Evolutionary conservation across 2,113 vertebrate species (phyloP).

Genomic region (Arvicanthis niloticus): DNA sequence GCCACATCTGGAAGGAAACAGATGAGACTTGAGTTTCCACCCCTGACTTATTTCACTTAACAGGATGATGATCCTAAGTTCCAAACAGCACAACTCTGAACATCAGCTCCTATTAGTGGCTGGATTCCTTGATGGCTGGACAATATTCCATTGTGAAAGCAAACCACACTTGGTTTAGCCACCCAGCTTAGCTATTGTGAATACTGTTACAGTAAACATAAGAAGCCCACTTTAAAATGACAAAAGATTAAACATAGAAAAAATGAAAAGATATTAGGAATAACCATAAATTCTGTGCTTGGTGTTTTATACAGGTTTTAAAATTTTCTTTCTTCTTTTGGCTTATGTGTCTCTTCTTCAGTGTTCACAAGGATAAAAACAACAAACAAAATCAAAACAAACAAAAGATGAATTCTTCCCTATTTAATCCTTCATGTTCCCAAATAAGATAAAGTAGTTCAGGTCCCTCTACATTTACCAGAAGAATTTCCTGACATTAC

Average conservation of each 20-base stretch:
- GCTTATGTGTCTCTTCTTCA: background rate
- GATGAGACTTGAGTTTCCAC: background rate
- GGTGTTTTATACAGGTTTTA: background rate
- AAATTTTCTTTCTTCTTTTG: slow-evolving; percentile 13
- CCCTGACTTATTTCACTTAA: background rate
- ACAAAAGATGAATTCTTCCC: background rate
- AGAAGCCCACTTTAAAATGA: background rate
- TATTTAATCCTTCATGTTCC: background rate
- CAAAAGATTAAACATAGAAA: background rate
- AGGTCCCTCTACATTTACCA: background rate
- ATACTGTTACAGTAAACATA: background rate
- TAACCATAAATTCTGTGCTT: background rate
- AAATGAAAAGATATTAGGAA: background rate
- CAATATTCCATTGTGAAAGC: background rate
- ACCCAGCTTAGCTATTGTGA: background rate
- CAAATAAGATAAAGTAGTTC: slow-evolving; percentile 18
- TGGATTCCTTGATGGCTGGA: background rate
- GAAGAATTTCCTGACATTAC: background rate
- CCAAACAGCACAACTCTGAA: background rate
- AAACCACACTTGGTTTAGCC: background rate
- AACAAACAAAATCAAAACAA: too few species aligned
- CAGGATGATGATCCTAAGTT: too few species aligned
- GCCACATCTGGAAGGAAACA: background rate
- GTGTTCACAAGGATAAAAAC: background rate
- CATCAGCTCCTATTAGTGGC: background rate